Percentiles rank a stretch among this genome's conserved stretches.
These are phyloP conservation scores for Dipodomys merriami DNA, from an alignment of 2,113 vertebrate species.

Conservation along the genomic window DNA sequence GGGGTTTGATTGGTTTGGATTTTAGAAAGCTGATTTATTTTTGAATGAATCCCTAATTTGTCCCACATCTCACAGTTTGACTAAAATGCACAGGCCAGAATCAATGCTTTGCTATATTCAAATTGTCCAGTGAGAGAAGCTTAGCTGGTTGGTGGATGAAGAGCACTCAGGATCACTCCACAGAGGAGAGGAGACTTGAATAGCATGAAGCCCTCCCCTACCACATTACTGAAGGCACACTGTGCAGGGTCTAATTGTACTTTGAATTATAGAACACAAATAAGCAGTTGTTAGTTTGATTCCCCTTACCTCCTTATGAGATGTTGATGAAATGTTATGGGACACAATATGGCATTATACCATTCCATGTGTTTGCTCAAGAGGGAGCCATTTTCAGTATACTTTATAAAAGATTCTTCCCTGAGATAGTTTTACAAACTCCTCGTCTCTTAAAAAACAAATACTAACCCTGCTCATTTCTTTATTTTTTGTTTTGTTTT, in stretches of 20 bases:
- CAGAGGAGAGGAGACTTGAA: neutral
- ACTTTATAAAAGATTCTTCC: neutral
- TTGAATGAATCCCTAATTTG: neutral
- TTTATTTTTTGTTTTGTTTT: no score
- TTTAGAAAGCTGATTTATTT: neutral
- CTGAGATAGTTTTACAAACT: neutral
- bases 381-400: neutral
- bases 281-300: neutral
- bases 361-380: neutral
- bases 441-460: neutral
- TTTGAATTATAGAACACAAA: constrained; percentile 1
- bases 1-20: neutral
- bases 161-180: neutral
- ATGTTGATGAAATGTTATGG: neutral
- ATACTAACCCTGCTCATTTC: neutral
- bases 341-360: neutral
- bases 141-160: neutral
- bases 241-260: neutral
- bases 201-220: neutral
- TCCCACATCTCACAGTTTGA: neutral
- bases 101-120: neutral
- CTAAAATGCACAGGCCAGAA: neutral
- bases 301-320: neutral
- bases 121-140: neutral
- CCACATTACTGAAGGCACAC: neutral